A percentile compares a stretch with the other conserved stretches of the same genome.
Conservation (phyloP, 1,140 invertebrate species). For the Drosophila nasuta region DNA sequence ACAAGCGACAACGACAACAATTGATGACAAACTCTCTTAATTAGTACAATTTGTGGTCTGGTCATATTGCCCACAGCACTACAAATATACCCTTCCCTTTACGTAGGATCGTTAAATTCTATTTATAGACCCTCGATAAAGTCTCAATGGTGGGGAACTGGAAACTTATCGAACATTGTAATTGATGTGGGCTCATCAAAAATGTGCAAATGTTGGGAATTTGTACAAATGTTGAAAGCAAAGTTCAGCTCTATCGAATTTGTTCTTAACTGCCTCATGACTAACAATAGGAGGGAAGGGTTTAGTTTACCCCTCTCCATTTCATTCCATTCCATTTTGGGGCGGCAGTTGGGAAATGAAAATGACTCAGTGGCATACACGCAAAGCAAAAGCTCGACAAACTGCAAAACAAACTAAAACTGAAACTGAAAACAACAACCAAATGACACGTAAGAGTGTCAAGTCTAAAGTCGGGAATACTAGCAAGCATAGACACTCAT, state of each 20-base stretch:
- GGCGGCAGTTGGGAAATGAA: conserved; percentile 8
- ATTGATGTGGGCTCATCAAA: conserved; percentile 47
- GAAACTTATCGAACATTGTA: conserved; percentile 39
- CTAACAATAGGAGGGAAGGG: neutral
- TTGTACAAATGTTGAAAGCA: conserved; percentile 41
- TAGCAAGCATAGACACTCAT: neutral
- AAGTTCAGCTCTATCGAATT: conserved; percentile 36
- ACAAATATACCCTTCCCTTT: neutral
- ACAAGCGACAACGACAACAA: conserved; percentile 5
- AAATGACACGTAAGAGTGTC: neutral
- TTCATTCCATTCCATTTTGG: neutral
- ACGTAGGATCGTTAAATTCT: conserved; percentile 12
- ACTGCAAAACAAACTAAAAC: no score
- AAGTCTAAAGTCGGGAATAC: neutral
- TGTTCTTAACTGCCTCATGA: conserved; percentile 20
- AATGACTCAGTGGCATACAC: conserved; percentile 26
- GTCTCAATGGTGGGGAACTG: conserved; percentile 17
- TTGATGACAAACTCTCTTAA: conserved; percentile 47
- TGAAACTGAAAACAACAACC: neutral
- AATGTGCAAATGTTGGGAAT: conserved; percentile 50
- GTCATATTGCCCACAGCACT: neutral
- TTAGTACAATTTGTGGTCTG: conserved; percentile 44
- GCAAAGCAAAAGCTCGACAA: neutral
- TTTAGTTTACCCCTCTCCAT: neutral
- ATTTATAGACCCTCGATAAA: conserved; percentile 46